Evolutionary conservation across 1,140 invertebrate genomes (phyloP).

Genomic region (Meteorus sp.): DNA sequence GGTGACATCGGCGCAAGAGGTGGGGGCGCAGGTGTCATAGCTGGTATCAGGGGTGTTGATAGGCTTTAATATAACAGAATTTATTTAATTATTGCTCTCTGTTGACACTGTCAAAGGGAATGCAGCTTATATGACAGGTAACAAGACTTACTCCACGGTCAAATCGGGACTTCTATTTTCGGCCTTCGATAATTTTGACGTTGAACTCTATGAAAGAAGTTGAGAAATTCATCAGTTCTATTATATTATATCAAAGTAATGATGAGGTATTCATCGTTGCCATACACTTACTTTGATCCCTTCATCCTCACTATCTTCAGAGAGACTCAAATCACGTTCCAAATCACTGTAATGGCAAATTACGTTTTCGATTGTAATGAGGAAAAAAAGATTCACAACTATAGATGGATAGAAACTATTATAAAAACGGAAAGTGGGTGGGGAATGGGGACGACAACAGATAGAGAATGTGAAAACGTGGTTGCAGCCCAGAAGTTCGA

Average conservation of each 20-base stretch:
- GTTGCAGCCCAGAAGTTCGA: too few species aligned
- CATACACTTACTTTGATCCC: slow-evolving; percentile 38
- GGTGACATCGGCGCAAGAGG: slow-evolving; percentile 47
- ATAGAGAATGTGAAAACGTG: too few species aligned
- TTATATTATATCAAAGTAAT: slow-evolving; percentile 3
- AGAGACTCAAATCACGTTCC: slow-evolving; percentile 63
- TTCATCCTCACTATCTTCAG: slow-evolving; percentile 65
- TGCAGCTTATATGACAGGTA: not conserved
- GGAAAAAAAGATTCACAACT: too few species aligned
- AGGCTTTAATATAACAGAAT: slow-evolving; percentile 26
- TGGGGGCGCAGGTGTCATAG: slow-evolving; percentile 42
- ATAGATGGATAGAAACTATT: too few species aligned
- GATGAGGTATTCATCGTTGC: not conserved
- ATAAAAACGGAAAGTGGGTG: too few species aligned
- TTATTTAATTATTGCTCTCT: not conserved
- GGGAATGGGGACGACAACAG: too few species aligned
- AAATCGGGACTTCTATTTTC: slow-evolving; percentile 44
- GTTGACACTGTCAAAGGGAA: not conserved
- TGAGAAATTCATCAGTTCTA: not conserved
- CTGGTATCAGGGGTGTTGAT: slow-evolving; percentile 38
- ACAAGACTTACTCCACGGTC: slow-evolving; percentile 47
- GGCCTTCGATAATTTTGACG: slow-evolving; percentile 37
- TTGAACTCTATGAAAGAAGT: slow-evolving; percentile 30
- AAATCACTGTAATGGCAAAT: slow-evolving; percentile 57
- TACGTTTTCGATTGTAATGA: slow-evolving; percentile 11